Conservation (phyloP, 2,888 invertebrate species). For the Sarcophaga subvicina region DNA sequence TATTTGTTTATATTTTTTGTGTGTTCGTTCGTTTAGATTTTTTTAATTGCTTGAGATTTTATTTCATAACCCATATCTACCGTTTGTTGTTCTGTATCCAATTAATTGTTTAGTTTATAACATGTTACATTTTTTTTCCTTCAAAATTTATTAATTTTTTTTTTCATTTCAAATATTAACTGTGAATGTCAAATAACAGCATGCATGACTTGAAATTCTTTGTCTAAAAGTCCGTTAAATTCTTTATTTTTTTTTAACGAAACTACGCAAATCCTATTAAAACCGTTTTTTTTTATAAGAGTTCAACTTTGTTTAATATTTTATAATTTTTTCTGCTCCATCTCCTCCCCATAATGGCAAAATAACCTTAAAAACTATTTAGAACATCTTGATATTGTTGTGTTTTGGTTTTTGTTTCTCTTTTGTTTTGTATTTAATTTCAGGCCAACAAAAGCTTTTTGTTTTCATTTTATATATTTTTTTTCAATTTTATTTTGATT, state of each 20-base stretch:
- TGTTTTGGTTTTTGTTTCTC: neutral
- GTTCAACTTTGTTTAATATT: neutral
- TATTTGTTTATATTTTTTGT: neutral
- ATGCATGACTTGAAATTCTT: neutral
- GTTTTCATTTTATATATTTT: neutral
- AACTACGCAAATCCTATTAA: neutral
- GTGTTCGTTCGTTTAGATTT: neutral
- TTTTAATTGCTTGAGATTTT: neutral
- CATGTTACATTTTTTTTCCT: constrained; percentile 3
- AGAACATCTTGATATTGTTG: neutral
- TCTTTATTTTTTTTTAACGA: neutral
- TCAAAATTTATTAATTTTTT: constrained; percentile 10
- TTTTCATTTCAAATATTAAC: neutral
- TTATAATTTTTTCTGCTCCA: no score
- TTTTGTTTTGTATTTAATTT: neutral
- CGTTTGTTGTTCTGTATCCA: constrained; percentile 1
- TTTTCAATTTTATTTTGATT: no score
- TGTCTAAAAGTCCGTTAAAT: constrained; percentile 13
- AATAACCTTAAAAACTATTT: constrained; percentile 3
- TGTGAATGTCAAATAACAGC: constrained; percentile 21
- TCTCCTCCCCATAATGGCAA: neutral
- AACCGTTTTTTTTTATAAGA: neutral
- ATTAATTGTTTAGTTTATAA: constrained; percentile 14
- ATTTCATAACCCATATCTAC: neutral
- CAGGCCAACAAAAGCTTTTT: neutral